phyloP scores from a whole-genome alignment of 2,888 invertebrate species.

The Tetragnatha montana region DNA sequence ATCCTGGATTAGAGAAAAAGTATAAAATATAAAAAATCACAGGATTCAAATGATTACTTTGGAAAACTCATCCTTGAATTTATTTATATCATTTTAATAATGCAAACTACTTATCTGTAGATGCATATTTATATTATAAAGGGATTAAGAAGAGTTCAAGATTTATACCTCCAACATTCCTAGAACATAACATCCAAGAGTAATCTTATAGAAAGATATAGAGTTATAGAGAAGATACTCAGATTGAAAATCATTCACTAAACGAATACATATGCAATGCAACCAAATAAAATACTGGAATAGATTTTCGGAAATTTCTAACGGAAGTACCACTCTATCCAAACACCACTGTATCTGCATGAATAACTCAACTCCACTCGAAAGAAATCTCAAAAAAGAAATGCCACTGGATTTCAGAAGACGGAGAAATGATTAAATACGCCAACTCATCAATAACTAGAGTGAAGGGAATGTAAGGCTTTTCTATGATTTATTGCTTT shows the following conservation, averaged over 20 bases:
- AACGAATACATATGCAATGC: background rate
- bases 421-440: constrained; percentile 26
- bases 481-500: constrained; percentile 29
- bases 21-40: no score
- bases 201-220: background rate
- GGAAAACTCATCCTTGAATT: no score
- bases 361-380: background rate
- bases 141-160: no score
- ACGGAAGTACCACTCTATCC: background rate
- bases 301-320: background rate
- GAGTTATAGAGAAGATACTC: background rate
- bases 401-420: background rate
- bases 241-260: background rate
- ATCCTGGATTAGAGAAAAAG: no score
- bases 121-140: no score
- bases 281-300: background rate
- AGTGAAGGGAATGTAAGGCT: constrained; percentile 10
- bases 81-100: no score
- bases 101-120: no score
- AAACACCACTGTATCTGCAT: background rate
- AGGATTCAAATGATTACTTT: no score
- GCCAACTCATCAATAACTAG: constrained; percentile 36
- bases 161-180: no score
- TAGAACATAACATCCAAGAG: background rate
- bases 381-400: background rate